A percentile compares a stretch with the other conserved stretches of the same genome.
phyloP scores from a whole-genome alignment of 2,113 vertebrate genomes.

The Menura novaehollandiae region DNA sequence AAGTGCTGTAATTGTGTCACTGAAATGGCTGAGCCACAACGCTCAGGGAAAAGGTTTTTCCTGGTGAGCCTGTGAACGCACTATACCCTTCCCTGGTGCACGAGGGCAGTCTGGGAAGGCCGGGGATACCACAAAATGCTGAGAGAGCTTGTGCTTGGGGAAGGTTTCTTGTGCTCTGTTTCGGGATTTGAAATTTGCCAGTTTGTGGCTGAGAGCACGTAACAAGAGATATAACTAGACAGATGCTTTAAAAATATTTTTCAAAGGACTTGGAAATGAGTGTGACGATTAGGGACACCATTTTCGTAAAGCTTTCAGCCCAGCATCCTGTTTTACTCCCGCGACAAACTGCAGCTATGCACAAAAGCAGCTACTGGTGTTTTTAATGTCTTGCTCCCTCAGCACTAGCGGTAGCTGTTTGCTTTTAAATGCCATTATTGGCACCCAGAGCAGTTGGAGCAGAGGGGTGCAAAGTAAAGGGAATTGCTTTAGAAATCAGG shows the following conservation, averaged over 20 bases:
- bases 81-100: not conserved
- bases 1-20: constrained; percentile 41
- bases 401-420: not conserved
- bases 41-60: constrained; percentile 26
- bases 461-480: not conserved
- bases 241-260: constrained; percentile 7
- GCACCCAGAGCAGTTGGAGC: not conserved
- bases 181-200: not conserved
- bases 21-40: constrained; percentile 18
- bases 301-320: not conserved
- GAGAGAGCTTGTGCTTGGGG: not conserved
- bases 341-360: not conserved
- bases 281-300: not conserved
- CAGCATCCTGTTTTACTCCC: not conserved
- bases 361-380: not conserved
- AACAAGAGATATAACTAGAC: not conserved
- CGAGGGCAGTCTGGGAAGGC: not conserved
- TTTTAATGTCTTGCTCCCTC: not conserved
- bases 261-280: not conserved
- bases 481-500: not conserved
- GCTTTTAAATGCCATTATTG: not conserved
- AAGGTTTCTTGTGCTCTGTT: not conserved
- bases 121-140: not conserved
- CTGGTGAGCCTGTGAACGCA: not conserved
- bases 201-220: not conserved